Evolutionary conservation across 2,113 vertebrate species (phyloP), one percentile per base, ranked within the genome.

Genomic region (Callocephalon fimbriatum): DNA sequence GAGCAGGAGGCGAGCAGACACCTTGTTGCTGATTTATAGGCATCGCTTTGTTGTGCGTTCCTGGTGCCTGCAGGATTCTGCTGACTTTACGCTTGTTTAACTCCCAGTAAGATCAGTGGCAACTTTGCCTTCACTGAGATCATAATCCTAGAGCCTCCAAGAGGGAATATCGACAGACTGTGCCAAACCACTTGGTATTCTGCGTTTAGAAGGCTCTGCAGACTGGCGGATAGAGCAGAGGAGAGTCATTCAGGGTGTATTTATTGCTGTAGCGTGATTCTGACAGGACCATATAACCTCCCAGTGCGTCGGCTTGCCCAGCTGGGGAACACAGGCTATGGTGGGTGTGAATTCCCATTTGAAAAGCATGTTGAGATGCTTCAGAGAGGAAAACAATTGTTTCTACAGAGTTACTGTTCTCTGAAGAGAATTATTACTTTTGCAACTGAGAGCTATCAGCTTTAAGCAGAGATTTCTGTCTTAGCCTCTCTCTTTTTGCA

Each of bases 181-280:
- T 87, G 96, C 95, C 95, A 97, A 95, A 93, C 86, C 89, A 18
- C 86, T 93, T 89, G 91, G 83, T 91, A 75, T 95, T 91, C 77
- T 85, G 86, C 68, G 68, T 86, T 83, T 38, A 90, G 86, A 88
- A 84, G 86, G 85, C 78, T 79, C 62, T 54, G 29, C 67, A 65
- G 54, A 78, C 92, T 91, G 47, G 86, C 91, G 86, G 74, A 35
- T 45, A 29, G 31, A 88, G 72, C 82, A 83, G 82, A 88, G 48
- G n/a, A 61, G 66, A 72, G 91, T 87, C 88, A 94, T 92, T 87
- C 91, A 56, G 88, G 73, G 66, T 75, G 70, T 81, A 77, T 93
- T 95, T 95, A 90, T 88, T 94, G 88, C 82, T 74, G 92, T 45
- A 92, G 82, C 6, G 2, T 90, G 96, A 93, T 51, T 92, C 82